A percentile compares a stretch with the other conserved stretches of the same genome.
These are phyloP conservation scores for Ariopsis seemanni DNA, from an alignment of 2,113 vertebrate species.

Conservation along the genomic window DNA sequence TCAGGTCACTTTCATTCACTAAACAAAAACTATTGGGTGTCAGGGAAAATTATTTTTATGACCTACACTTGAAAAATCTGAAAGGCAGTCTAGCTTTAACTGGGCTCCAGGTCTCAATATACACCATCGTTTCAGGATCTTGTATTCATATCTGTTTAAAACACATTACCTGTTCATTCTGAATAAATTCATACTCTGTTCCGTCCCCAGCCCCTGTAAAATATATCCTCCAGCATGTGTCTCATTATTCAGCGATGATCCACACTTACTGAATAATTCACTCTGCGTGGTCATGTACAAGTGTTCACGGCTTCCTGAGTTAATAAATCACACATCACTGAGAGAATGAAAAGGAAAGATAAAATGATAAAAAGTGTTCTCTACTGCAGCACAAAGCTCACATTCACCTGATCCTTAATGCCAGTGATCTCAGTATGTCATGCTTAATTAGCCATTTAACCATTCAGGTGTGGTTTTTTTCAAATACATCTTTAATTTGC, in stretches of 20 bases:
- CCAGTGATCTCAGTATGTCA: not conserved
- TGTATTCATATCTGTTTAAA: not conserved
- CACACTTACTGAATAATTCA: not conserved
- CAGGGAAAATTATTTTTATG: too few species aligned
- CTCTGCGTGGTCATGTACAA: not conserved
- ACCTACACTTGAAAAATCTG: too few species aligned
- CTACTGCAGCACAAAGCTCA: not conserved
- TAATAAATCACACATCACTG: not conserved
- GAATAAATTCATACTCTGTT: not conserved
- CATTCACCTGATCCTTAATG: not conserved
- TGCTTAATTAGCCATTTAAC: not conserved
- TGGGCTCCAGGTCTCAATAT: too few species aligned
- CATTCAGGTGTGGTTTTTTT: not conserved
- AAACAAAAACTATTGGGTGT: too few species aligned
- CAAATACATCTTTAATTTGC: not conserved
- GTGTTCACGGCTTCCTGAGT: not conserved
- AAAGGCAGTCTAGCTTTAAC: too few species aligned
- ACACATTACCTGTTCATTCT: not conserved
- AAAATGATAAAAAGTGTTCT: not conserved
- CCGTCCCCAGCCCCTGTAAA: not conserved
- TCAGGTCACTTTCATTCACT: too few species aligned
- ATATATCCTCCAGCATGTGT: constrained; percentile 1
- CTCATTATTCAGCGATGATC: constrained; percentile 9
- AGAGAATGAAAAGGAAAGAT: not conserved
- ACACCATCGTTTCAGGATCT: too few species aligned